Conservation (phyloP, 2,888 invertebrate species). For the Parnassius mnemosyne region DNA sequence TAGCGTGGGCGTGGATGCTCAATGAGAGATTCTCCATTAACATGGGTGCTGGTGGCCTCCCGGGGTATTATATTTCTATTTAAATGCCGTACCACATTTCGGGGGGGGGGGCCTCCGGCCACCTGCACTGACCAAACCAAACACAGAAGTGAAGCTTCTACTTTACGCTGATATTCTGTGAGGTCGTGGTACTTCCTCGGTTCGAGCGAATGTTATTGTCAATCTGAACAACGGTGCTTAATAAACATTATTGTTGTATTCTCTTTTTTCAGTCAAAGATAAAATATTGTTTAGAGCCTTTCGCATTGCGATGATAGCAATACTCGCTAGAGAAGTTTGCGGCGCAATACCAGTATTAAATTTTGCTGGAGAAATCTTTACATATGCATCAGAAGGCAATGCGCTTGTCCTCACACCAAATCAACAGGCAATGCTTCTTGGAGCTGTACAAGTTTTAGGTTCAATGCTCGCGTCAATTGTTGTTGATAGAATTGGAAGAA, state of each 20-base stretch:
- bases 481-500: constrained; percentile 64
- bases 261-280: constrained; percentile 52
- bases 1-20: no score
- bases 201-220: no score
- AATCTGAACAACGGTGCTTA: no score
- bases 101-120: no score
- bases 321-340: constrained; percentile 60
- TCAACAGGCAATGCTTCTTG: constrained; percentile 70
- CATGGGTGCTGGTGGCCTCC: no score
- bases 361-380: constrained; percentile 69
- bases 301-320: constrained; percentile 51
- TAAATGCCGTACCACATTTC: no score
- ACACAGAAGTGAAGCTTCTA: no score
- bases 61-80: no score
- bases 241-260: neutral
- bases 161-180: no score
- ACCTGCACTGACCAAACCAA: no score
- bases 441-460: constrained; percentile 62
- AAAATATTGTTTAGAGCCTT: constrained; percentile 61
- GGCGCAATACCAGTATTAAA: constrained; percentile 65
- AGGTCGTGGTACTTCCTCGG: no score
- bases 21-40: no score
- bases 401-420: constrained; percentile 55
- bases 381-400: constrained; percentile 48
- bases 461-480: constrained; percentile 56